Conservation (phyloP, 2,888 invertebrate genomes). For the Eledone cirrhosa region DNA sequence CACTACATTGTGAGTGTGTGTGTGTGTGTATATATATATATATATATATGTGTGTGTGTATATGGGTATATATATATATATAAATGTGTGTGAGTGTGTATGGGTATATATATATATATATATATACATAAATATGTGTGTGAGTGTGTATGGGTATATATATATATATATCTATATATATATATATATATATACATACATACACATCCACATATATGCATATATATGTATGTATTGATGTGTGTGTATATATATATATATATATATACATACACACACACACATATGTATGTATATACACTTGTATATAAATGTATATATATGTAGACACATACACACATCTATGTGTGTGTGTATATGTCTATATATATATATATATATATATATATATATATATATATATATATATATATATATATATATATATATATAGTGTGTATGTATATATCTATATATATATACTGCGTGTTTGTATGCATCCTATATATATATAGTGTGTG, state of each 20-base stretch:
- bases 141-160: background rate
- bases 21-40: background rate
- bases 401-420: background rate
- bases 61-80: background rate
- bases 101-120: background rate
- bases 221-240: background rate
- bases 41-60: background rate
- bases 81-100: background rate
- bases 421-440: too few relatives aligned
- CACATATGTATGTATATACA: background rate
- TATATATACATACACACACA: background rate
- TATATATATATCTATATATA: background rate
- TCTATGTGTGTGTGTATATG: background rate
- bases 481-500: background rate
- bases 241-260: background rate
- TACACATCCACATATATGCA: background rate
- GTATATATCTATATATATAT: background rate
- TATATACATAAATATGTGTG: background rate
- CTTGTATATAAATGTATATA: background rate
- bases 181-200: background rate
- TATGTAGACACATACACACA: background rate
- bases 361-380: background rate
- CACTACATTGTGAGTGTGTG: too few relatives aligned
- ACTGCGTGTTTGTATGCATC: background rate
- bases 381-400: conserved; percentile 2